Conservation (phyloP, 2,113 vertebrate species). For the Petaurus breviceps region DNA sequence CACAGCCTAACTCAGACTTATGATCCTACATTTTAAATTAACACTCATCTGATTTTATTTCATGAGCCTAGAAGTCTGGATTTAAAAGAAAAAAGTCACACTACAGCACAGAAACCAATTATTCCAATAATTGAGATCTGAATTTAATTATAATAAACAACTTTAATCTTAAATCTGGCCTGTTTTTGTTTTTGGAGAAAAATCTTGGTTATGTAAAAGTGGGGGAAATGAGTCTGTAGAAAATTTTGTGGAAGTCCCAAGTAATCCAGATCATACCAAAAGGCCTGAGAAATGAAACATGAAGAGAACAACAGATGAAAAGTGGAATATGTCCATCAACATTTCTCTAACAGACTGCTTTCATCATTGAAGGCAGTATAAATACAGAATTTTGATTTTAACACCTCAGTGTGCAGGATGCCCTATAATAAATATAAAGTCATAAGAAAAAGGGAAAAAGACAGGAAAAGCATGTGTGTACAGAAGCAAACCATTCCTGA, state of each 20-base stretch:
- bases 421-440: neutral
- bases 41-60: neutral
- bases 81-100: neutral
- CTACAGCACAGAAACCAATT: neutral
- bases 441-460: neutral
- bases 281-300: neutral
- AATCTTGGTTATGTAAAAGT: neutral
- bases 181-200: neutral
- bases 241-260: neutral
- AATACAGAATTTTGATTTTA: neutral
- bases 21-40: neutral
- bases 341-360: neutral
- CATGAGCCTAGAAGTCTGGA: neutral
- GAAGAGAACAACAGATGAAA: neutral
- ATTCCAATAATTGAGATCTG: neutral
- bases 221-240: neutral
- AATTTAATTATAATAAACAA: neutral
- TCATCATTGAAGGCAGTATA: neutral
- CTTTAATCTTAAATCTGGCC: neutral
- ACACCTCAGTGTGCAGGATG: neutral
- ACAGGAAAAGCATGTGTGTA: neutral
- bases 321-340: neutral
- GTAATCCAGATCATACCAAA: neutral
- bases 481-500: neutral
- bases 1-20: neutral